phyloP scores from a whole-genome alignment of 35 echinoderm and acorn worm genomes.

The Chiridota heheva region DNA sequence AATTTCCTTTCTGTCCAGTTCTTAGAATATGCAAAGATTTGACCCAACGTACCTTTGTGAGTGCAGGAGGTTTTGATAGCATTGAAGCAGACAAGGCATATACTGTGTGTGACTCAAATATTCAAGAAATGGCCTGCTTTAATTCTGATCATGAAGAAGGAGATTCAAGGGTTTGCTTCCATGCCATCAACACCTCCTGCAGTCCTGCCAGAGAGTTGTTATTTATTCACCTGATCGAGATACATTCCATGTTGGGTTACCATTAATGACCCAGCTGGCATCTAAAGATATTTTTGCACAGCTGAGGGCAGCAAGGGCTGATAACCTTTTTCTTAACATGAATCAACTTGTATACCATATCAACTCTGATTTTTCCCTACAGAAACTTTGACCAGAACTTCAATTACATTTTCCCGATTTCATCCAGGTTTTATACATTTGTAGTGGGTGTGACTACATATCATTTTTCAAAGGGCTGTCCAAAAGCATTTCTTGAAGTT shows the following conservation, averaged over 20 bases:
- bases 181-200: constrained; percentile 28
- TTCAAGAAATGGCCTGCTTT: background rate
- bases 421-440: constrained; percentile 24
- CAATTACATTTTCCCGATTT: background rate
- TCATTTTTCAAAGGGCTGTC: constrained; percentile 42
- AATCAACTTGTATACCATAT: background rate
- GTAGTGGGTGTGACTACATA: constrained; percentile 47
- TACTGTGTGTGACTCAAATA: background rate
- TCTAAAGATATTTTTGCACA: constrained; percentile 2
- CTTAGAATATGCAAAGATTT: background rate
- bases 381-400: background rate
- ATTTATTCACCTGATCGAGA: constrained; percentile 48
- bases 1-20: constrained; percentile 33
- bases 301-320: constrained; percentile 25
- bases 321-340: constrained; percentile 27
- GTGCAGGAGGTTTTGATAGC: constrained; percentile 50
- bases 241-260: constrained; percentile 31
- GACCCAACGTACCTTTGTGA: background rate
- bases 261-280: background rate
- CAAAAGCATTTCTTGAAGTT: constrained; percentile 42
- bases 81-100: constrained; percentile 29
- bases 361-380: background rate
- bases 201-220: constrained; percentile 8
- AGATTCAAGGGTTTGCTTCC: constrained; percentile 31
- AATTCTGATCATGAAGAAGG: constrained; percentile 16